Base-by-base conservation (phyloP, 2,888 invertebrate species). In the Drosophila paramelanica region DNA sequence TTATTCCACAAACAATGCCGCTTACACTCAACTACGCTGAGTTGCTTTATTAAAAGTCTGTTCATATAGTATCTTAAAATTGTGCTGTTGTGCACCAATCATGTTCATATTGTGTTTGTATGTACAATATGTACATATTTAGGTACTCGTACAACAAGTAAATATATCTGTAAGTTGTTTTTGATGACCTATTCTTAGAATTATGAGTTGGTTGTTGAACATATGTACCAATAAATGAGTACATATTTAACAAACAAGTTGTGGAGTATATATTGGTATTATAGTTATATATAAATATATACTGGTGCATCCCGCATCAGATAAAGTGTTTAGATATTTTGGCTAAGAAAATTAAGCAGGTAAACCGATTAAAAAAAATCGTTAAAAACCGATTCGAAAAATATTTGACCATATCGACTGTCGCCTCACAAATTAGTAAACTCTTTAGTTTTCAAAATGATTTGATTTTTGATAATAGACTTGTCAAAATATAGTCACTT, bases 31-130 rank as follows among this genome's bases (percentile, higher is more conserved):
- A 47, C 33, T 46, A 33, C 39, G 43, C 14, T 10, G 49, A 13
- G 47, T 41, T 49, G 27, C 49, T 67, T 77, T 39, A 72, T 79
- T 77, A 51, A 64, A 10, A 79, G 56, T 76, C 77, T 41, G 36
- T 43, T 57, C 41, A 57, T 66, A 47, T 57, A 38, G 31, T 38
- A 33, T 47, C 51, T 50, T 3, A 46, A 62, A 62, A 64, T 50
- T 49, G 71, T 78, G 61, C 14, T 42, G 10, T 39, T 50, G 49
- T 50, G 7, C 41, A 23, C 11, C 41, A 41, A 33, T 55, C 49
- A 57, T 57, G 13, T 20, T 20, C 49, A 57, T 57, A 10, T 20
- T 20, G 17, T 42, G n/a, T 47, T 27, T 57, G 57, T 52, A 36
- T 33, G 42, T 53, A 59, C 41, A 59, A 52, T 55, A 20, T 60